Base-by-base conservation (phyloP, 2,888 invertebrate species). In the Conops quadrifasciatus region DNA sequence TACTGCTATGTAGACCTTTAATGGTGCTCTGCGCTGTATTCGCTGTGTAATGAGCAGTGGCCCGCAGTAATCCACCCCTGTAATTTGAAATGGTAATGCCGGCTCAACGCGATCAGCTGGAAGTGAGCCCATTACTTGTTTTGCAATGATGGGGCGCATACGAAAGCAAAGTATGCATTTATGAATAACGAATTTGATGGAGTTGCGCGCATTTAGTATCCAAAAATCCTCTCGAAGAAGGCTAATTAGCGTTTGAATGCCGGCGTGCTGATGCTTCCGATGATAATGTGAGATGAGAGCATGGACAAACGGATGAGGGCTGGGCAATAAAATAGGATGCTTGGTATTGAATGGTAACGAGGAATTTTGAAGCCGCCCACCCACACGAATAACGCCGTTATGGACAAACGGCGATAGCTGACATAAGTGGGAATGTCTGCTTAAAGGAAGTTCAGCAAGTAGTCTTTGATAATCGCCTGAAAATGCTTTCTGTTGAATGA, bases 61-160 rank as follows among this genome's bases (percentile, higher is more conserved):
- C 15, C 73, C 73, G 53, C 69, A 73, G 16, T 65, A 75, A 47
- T 76, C 75, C 0, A 73, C 66, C 19, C 71, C 73, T 21, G 69
- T 21, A 21, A 69, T 67, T 28, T 70, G 49, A 16, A 73, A 75
- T 3, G 74, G 71, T 28, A 73, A 63, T 13, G 67, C 60, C 24
- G 72, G 67, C 16, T 65, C 43, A n/a, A 71, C 65, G 67, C 71
- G 45, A 16, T 13, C 2, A 36, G 53, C 16, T n/a, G 71, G 71
- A 51, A 69, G 60, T 16, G 53, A 59, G 0, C 66, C 70, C 78
- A 82, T 81, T 13, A 77, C 21, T 59, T 77, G 78, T 0, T 70
- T 24, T 5, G 65, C 2, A 19, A 74, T 11, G 49, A 71, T 63
- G 43, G 74, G 74, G 19, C 62, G 70, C 1, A 71, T 64, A 58